Evolutionary conservation across 1,140 invertebrate species (phyloP).

Genomic region (Macrotrachela quadricornifera): DNA sequence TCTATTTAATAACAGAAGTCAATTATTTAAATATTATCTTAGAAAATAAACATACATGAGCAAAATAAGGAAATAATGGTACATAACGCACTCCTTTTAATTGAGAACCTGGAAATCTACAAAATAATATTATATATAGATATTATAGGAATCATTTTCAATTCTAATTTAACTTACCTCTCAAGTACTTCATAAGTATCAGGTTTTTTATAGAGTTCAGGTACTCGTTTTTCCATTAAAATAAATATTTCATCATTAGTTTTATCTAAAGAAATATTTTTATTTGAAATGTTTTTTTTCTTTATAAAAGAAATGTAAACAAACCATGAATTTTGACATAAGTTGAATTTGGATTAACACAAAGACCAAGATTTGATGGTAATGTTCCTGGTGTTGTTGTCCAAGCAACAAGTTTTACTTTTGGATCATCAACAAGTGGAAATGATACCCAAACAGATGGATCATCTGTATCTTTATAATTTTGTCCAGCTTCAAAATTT

Average conservation of each 20-base stretch:
- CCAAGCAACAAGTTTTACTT: constrained; percentile 65
- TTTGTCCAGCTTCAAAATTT: constrained; percentile 95
- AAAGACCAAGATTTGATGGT: constrained; percentile 80
- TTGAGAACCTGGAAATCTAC: constrained; percentile 41
- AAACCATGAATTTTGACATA: constrained; percentile 34
- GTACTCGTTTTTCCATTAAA: constrained; percentile 62
- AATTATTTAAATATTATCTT: no score
- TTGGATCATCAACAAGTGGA: constrained; percentile 47
- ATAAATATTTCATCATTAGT: constrained; percentile 50
- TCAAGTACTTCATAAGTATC: constrained; percentile 39
- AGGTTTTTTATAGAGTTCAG: constrained; percentile 54
- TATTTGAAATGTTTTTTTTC: no score
- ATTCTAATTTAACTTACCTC: constrained; percentile 29
- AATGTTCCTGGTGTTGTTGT: constrained; percentile 99
- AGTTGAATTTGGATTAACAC: constrained; percentile 66
- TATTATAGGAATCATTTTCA: background rate
- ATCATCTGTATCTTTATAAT: constrained; percentile 95
- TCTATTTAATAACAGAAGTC: constrained; percentile 19
- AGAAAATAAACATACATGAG: constrained; percentile 15
- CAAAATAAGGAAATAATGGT: constrained; percentile 77
- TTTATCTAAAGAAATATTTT: background rate
- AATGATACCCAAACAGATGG: constrained; percentile 75
- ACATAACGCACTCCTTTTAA: constrained; percentile 62
- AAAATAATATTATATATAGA: no score
- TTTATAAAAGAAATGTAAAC: background rate